Percentiles rank a stretch among this genome's conserved stretches.
phyloP scores from a whole-genome alignment of 2,113 vertebrate genomes.

The Phyllostomus discolor region DNA sequence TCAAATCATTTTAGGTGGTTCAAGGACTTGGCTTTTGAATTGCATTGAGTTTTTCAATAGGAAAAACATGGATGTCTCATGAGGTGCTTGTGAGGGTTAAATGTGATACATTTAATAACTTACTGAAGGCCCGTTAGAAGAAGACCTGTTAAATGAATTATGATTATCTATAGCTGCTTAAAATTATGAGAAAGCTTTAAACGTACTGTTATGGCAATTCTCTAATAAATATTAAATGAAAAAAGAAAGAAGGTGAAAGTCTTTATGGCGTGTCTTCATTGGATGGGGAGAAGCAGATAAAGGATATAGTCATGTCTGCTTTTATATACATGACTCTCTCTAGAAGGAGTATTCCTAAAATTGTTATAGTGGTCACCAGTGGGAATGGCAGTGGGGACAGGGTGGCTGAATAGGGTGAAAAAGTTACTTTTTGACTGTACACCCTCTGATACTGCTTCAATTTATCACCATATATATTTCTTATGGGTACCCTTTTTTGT shows the following conservation, averaged over 20 bases:
- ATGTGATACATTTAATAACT: background rate
- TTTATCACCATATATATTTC: rapidly evolving
- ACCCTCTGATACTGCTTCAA: background rate
- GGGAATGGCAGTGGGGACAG: no score
- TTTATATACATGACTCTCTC: background rate
- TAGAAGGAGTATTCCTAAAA: background rate
- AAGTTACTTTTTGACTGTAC: background rate
- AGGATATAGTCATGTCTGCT: background rate
- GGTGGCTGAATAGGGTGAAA: background rate
- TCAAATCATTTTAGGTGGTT: background rate
- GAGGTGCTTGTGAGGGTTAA: background rate
- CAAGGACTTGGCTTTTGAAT: background rate
- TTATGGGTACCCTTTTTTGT: no score
- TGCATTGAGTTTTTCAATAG: background rate
- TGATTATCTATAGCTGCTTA: background rate
- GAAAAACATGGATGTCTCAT: background rate
- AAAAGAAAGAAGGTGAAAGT: background rate
- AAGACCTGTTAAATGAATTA: background rate
- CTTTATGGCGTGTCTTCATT: background rate
- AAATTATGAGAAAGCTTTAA: slow-evolving; percentile 22
- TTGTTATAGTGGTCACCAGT: no score
- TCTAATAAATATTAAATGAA: background rate
- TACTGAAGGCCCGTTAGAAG: background rate
- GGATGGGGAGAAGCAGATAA: background rate
- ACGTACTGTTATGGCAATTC: background rate